A percentile compares a stretch with the other conserved stretches of the same genome.
Conservation (phyloP, 1,140 invertebrate species). For the Acromyrmex heyeri region DNA sequence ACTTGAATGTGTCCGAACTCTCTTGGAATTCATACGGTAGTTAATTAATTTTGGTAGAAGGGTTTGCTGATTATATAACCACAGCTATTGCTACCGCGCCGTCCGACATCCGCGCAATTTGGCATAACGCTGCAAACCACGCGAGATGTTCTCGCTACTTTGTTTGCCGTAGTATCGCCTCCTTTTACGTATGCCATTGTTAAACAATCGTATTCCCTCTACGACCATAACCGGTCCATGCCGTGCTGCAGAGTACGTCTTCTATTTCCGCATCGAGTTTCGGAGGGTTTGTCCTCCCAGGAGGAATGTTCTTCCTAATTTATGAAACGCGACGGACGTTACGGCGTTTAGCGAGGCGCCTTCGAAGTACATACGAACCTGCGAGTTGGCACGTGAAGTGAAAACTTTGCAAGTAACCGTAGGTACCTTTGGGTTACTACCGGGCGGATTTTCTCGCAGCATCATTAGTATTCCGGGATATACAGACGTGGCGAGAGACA, state of each 20-base stretch:
- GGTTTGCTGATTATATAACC: slow-evolving; percentile 32
- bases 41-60: slow-evolving; percentile 69
- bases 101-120: slow-evolving; percentile 36
- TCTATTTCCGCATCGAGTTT: slow-evolving; percentile 63
- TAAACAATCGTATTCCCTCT: slow-evolving; percentile 76
- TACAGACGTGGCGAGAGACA: slow-evolving; percentile 49
- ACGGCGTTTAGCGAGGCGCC: slow-evolving; percentile 67
- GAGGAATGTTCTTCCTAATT: slow-evolving; percentile 73
- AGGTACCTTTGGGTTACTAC: slow-evolving; percentile 44
- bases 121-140: slow-evolving; percentile 62
- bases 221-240: slow-evolving; percentile 69
- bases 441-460: slow-evolving; percentile 62
- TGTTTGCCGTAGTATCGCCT: slow-evolving; percentile 30
- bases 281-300: slow-evolving; percentile 69
- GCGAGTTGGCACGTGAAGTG: slow-evolving; percentile 57
- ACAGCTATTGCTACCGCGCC: slow-evolving; percentile 18
- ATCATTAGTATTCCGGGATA: slow-evolving; percentile 71
- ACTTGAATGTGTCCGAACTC: slow-evolving; percentile 11
- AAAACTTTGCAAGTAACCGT: slow-evolving; percentile 68
- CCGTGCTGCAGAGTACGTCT: slow-evolving; percentile 58
- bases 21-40: slow-evolving; percentile 3
- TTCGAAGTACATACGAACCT: slow-evolving; percentile 40
- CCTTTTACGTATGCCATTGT: slow-evolving; percentile 70
- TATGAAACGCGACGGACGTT: slow-evolving; percentile 73
- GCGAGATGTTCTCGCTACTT: slow-evolving; percentile 21